Conservation (phyloP, 2,888 invertebrate genomes). For the Sylvicola fuscatus region DNA sequence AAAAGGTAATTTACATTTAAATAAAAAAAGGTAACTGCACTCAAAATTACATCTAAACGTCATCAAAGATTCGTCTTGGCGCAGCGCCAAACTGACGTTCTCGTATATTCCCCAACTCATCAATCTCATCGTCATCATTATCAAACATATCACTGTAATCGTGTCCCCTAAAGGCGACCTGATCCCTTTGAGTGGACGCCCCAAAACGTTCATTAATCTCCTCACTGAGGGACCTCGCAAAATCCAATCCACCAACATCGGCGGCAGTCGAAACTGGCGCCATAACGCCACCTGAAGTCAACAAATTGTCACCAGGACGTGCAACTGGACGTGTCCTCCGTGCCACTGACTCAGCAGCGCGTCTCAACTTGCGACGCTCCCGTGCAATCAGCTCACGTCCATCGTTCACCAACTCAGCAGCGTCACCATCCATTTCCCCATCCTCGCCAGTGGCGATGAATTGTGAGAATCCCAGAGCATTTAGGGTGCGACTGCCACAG, state of each 20-base stretch:
- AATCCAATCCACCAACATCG: slow-evolving; percentile 21
- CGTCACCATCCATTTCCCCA: slow-evolving; percentile 45
- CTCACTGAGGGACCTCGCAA: slow-evolving; percentile 26
- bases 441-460: slow-evolving; percentile 70
- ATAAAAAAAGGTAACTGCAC: too few species aligned
- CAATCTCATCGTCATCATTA: slow-evolving; percentile 15
- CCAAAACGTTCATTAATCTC: slow-evolving; percentile 45
- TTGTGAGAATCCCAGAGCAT: slow-evolving; percentile 88
- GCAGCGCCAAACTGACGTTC: slow-evolving; percentile 40
- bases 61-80: slow-evolving; percentile 64
- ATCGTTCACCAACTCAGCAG: slow-evolving; percentile 82
- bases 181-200: slow-evolving; percentile 32
- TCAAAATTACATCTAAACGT: slow-evolving; percentile 36
- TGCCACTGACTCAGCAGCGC: slow-evolving; percentile 57
- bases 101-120: slow-evolving; percentile 9
- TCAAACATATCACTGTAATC: slow-evolving; percentile 19
- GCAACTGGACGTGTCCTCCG: slow-evolving; percentile 32
- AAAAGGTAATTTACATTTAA: too few species aligned
- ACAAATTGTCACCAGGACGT: slow-evolving; percentile 34
- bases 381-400: slow-evolving; percentile 80
- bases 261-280: slow-evolving; percentile 33
- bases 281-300: slow-evolving; percentile 51
- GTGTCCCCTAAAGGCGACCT: slow-evolving; percentile 23
- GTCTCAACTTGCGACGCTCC: slow-evolving; percentile 63
- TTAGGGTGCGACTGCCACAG: slow-evolving; percentile 74